Evolutionary conservation across 2,888 invertebrate genomes (phyloP), one percentile per base, ranked within the genome.

Genomic region (Sylvicola cinctus): DNA sequence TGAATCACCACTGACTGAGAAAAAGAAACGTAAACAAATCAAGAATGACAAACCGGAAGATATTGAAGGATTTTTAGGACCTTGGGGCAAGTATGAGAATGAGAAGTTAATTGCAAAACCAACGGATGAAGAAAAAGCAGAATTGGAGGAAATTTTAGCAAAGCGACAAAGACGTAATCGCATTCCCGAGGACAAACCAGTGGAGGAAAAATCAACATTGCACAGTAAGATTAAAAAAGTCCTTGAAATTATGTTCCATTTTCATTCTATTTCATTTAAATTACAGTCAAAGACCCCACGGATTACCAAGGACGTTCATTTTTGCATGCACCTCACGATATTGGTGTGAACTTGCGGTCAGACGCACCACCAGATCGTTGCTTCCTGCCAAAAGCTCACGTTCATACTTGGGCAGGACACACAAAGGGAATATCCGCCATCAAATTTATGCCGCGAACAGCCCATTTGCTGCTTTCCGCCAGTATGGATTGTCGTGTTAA

Each of bases 291-390:
- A 59, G 85, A 91, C 54, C 69, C 77, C 8, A 71, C 81, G 34
- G 98, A 98, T 60, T 98, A 99, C 60, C 95, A 95, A 60, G 96
- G 96, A 7, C 65, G 98, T 14, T 88, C 91, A 8, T 98, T 90
- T 62, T 61, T 96, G 29, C 83, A 85, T 49, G 72, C 85, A 3
- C 96, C 98, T 6, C 83, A 84, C 49, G 90, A 90, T 61, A 76
- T 88, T 40, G 88, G 85, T 14, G 79, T 88, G 26, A 90, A 88
- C 59, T 62, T 91, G 38, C 74, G 78, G 36, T 76, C 85, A 3
- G 76, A 77, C 43, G 71, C 78, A 3, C 85, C 90, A 14, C 98
- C 98, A 0, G 84, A 88, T 38, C 80, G 84, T 49, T 96, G 96
- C 55, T 96, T 93, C 60, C 60, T 96, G 36, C 96, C 96, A 4